Base-by-base conservation (phyloP, 2,888 invertebrate species). In the Keiferia lycopersicella region DNA sequence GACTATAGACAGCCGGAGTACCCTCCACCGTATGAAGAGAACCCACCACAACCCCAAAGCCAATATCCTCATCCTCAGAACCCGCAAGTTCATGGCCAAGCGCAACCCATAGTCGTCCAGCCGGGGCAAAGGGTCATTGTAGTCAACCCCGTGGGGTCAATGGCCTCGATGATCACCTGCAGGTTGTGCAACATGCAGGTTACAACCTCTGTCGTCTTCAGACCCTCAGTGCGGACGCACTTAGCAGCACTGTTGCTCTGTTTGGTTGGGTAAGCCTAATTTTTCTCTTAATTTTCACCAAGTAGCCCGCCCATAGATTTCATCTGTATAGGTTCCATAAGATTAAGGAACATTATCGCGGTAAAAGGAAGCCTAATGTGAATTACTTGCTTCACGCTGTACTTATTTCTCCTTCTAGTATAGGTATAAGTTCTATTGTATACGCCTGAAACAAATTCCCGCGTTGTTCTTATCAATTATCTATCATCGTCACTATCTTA, bases 181-280 rank as follows among this genome's bases (percentile, higher is more conserved):
- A 88, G 81, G 2, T 85, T 85, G 0, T 93, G 93, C 66, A 84
- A 87, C 38, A 76, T 78, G 10, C 83, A 83, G 22, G 82, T 92
- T 0, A 75, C 87, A 14, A 92, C 93, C 0, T 83, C 85, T 38
- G 75, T 92, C 34, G 80, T 82, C 68, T 73, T 71, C 50, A 87
- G 80, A 65, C 73, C 93, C 7, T 86, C 90, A 0, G 84, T 87
- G 7, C 88, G 86, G 63, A 94, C 94, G 0, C 93, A 94, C 76
- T 71, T 93, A 11, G 85, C 92, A 66, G 93, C 93, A 6, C 66
- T 88, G 10, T 58, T 93, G 0, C 78, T 93, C 14, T 93, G 93
- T 70, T 30, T 86, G n/a, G 1, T 87, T 16, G 82, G 81, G 88
- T 88, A 72, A 79, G 83, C 76, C 16, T 41, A 39, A 14, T 26